Percentiles rank a stretch among this genome's conserved stretches.
phyloP scores from a whole-genome alignment of 2,888 invertebrate genomes.

The Taenaris catops region DNA sequence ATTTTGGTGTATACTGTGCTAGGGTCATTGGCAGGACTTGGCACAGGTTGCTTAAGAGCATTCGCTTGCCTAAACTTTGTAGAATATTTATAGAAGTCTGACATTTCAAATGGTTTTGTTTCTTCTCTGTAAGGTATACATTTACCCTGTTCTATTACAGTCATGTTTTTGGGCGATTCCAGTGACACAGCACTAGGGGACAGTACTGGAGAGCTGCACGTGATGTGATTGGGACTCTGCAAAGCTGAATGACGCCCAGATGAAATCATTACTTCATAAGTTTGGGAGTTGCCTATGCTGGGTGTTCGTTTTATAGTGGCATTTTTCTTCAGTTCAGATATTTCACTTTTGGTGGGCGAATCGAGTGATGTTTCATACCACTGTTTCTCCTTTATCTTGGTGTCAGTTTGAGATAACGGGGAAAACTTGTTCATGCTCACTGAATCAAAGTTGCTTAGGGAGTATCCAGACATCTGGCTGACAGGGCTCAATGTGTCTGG shows the following conservation, averaged over 20 bases:
- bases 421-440: slow-evolving; percentile 65
- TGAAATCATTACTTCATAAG: slow-evolving; percentile 64
- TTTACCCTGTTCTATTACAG: slow-evolving; percentile 92
- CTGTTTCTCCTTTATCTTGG: slow-evolving; percentile 79
- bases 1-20: slow-evolving; percentile 55
- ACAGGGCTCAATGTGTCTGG: slow-evolving; percentile 61
- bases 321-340: slow-evolving; percentile 57
- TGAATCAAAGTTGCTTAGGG: slow-evolving; percentile 58
- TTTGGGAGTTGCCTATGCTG: slow-evolving; percentile 75
- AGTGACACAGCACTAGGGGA: slow-evolving; percentile 78
- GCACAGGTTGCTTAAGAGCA: slow-evolving; percentile 42
- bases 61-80: slow-evolving; percentile 90
- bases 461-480: slow-evolving; percentile 63
- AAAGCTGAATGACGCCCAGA: slow-evolving; percentile 65
- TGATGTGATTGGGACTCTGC: slow-evolving; percentile 59
- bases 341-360: slow-evolving; percentile 62
- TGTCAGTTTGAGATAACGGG: slow-evolving; percentile 58
- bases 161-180: slow-evolving; percentile 90
- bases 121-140: slow-evolving; percentile 96
- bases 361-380: slow-evolving; percentile 86
- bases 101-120: slow-evolving; percentile 98
- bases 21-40: slow-evolving; percentile 39
- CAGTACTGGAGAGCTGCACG: slow-evolving; percentile 54
- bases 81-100: slow-evolving; percentile 98
- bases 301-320: slow-evolving; percentile 75